Conservation (phyloP, 2,113 vertebrate genomes). For the Hiodon tergisus region DNA sequence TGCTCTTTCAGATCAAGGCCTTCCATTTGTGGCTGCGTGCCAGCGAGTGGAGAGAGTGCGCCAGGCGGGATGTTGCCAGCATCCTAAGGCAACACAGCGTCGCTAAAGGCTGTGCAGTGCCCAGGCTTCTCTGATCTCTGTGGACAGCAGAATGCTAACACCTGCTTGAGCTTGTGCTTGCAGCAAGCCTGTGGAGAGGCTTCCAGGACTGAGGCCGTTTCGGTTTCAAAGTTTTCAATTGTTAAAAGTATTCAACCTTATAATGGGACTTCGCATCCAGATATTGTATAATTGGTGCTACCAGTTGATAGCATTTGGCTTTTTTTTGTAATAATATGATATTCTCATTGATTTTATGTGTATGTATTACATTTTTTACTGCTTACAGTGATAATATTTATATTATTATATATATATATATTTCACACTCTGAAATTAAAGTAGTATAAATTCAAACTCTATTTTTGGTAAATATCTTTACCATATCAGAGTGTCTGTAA, state of each 20-base stretch:
- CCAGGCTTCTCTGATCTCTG: slow-evolving; percentile 25
- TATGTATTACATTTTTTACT: slow-evolving; percentile 26
- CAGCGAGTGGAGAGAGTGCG: slow-evolving; percentile 16
- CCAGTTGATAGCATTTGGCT: not conserved
- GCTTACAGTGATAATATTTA: not conserved
- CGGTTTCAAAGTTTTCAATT: too few relatives aligned
- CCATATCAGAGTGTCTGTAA: slow-evolving; percentile 18
- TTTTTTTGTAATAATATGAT: slow-evolving; percentile 13
- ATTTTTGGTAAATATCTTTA: slow-evolving; percentile 15
- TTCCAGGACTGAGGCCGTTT: not conserved
- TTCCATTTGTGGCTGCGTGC: slow-evolving; percentile 18
- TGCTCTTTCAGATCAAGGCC: slow-evolving; percentile 17
- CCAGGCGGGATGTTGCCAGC: slow-evolving; percentile 21
- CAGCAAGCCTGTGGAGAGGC: not conserved
- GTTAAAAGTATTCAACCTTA: too few relatives aligned
- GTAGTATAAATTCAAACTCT: not conserved
- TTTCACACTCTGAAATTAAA: slow-evolving; percentile 23
- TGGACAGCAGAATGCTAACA: slow-evolving; percentile 28
- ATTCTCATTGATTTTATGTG: slow-evolving; percentile 16
- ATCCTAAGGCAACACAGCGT: slow-evolving; percentile 25
- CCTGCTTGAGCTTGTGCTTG: not conserved
- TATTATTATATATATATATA: not conserved
- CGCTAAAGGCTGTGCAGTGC: slow-evolving; percentile 28
- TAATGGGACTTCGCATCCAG: not conserved
- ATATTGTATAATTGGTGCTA: not conserved